Evolutionary conservation across 1,140 invertebrate species (phyloP).

Genomic region (Drosophila athabasca): DNA sequence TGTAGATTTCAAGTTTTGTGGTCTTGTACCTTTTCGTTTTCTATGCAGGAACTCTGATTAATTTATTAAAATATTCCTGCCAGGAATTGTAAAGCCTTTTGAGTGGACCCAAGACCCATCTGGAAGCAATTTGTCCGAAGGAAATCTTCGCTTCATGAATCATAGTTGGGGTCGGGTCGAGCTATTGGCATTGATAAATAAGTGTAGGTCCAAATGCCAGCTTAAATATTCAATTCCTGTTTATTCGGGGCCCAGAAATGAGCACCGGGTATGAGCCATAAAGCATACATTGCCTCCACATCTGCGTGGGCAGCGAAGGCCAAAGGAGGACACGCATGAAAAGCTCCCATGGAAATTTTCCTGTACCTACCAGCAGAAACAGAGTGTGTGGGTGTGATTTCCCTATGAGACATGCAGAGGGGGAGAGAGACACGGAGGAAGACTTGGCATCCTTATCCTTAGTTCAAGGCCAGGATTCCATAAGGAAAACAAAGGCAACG

Average conservation of each 20-base stretch:
- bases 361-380: not conserved
- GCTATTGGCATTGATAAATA: too few species aligned
- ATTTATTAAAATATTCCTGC: too few species aligned
- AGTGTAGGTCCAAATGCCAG: too few species aligned
- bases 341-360: constrained; percentile 23
- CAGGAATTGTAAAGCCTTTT: too few species aligned
- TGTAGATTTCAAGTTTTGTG: too few species aligned
- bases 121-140: too few species aligned
- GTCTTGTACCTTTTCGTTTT: too few species aligned
- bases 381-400: constrained; percentile 6
- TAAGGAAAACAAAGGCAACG: constrained; percentile 44
- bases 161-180: too few species aligned
- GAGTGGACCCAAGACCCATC: too few species aligned
- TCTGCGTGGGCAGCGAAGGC: constrained; percentile 14
- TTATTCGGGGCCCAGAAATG: constrained; percentile 9
- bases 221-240: constrained; percentile 25
- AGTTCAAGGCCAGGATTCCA: constrained; percentile 38
- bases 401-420: not conserved
- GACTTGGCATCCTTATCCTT: constrained; percentile 13
- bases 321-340: constrained; percentile 16
- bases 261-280: constrained; percentile 3
- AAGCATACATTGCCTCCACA: constrained; percentile 9
- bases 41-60: too few species aligned
- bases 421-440: not conserved
- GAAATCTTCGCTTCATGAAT: too few species aligned